A percentile compares a stretch with the other conserved stretches of the same genome.
phyloP scores from a whole-genome alignment of 2,888 invertebrate species.

The Schizaphis graminum region DNA sequence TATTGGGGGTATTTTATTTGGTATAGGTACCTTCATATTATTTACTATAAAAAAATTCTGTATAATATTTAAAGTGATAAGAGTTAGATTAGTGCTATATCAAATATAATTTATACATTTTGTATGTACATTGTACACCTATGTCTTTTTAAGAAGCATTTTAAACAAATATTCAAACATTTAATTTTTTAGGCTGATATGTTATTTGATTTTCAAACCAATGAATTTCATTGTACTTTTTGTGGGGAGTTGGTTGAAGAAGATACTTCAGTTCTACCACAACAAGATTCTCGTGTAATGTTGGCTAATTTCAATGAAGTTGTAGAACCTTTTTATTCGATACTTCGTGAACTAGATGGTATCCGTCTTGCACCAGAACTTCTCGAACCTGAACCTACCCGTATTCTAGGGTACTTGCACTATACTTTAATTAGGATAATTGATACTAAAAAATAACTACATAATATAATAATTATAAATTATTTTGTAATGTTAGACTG shows the following conservation, averaged over 20 bases:
- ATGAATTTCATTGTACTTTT: slow-evolving; percentile 90
- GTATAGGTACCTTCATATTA: neutral
- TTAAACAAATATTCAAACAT: neutral
- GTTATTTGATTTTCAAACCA: slow-evolving; percentile 85
- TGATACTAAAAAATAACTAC: neutral
- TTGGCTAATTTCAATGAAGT: slow-evolving; percentile 96
- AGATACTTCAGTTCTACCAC: slow-evolving; percentile 92
- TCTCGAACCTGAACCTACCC: slow-evolving; percentile 93
- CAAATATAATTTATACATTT: neutral
- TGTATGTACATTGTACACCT: neutral
- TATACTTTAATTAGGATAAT: neutral
- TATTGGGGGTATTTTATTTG: neutral
- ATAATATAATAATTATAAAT: neutral
- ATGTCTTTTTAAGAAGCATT: neutral
- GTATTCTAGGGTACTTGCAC: slow-evolving; percentile 79
- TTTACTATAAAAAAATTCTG: neutral
- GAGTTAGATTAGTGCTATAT: neutral
- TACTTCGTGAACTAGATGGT: slow-evolving; percentile 91
- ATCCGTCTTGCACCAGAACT: slow-evolving; percentile 93
- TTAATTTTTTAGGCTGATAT: slow-evolving; percentile 80
- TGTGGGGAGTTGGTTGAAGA: slow-evolving; percentile 93
- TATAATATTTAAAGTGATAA: neutral
- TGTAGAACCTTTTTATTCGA: slow-evolving; percentile 89
- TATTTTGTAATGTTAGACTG: slow-evolving; percentile 34
- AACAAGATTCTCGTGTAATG: slow-evolving; percentile 91